These are phyloP conservation scores for Spatulosminthurus flaviceps DNA, from an alignment of 2,888 invertebrate genomes.

Conservation along the genomic window DNA sequence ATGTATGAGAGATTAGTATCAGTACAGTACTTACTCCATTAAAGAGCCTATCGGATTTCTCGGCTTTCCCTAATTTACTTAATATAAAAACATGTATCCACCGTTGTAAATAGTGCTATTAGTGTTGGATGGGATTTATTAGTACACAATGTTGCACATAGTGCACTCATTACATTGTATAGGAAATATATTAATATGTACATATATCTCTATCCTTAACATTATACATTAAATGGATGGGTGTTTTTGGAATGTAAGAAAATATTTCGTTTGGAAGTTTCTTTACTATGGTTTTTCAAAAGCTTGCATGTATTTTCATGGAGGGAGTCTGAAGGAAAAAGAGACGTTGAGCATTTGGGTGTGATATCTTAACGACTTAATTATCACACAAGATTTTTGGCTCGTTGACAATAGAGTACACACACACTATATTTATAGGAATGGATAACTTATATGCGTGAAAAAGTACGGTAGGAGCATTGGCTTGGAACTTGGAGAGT, in stretches of 20 bases:
- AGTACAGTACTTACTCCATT: background rate
- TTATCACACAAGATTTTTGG: constrained; percentile 41
- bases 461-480: background rate
- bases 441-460: background rate
- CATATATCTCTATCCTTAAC: background rate
- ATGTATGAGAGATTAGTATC: background rate
- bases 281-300: too few relatives aligned
- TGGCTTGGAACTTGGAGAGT: background rate
- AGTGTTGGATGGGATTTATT: constrained; percentile 1
- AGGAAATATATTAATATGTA: too few relatives aligned
- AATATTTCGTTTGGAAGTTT: too few relatives aligned
- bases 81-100: too few relatives aligned
- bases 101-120: background rate
- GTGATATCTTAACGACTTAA: constrained; percentile 37
- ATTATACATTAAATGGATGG: background rate
- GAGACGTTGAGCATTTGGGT: constrained; percentile 30
- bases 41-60: background rate
- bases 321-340: too few relatives aligned
- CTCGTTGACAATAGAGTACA: constrained; percentile 41
- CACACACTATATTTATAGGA: too few relatives aligned
- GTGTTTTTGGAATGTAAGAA: background rate
- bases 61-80: background rate
- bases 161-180: too few relatives aligned
- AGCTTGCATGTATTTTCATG: too few relatives aligned
- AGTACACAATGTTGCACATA: too few relatives aligned